A percentile compares a stretch with the other conserved stretches of the same genome.
phyloP scores from a whole-genome alignment of 2,797 vertebrate species.

The Pangasius macronema region DNA sequence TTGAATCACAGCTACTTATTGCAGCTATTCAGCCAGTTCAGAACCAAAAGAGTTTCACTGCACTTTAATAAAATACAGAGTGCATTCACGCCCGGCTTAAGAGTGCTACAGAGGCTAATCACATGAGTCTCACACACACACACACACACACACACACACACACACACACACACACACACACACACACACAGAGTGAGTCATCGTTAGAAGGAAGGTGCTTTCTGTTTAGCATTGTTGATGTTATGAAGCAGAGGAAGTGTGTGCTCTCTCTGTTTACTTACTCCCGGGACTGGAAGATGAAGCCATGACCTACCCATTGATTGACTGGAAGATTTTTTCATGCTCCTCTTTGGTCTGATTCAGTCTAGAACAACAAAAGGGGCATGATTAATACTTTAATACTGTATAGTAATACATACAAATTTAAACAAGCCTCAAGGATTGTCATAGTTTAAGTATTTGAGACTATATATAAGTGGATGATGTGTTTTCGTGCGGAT shows the following conservation, averaged over 20 bases:
- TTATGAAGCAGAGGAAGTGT: neutral
- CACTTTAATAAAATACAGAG: too few relatives aligned
- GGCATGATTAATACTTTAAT: neutral
- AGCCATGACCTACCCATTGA: slow-evolving; percentile 75
- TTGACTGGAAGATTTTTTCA: slow-evolving; percentile 74
- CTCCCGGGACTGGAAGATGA: neutral
- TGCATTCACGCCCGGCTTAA: neutral
- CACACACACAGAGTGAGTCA: neutral
- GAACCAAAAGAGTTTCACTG: too few relatives aligned
- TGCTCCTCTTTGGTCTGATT: slow-evolving; percentile 72
- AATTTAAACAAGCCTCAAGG: neutral
- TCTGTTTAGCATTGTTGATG: neutral
- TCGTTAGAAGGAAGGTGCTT: neutral
- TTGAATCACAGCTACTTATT: too few relatives aligned
- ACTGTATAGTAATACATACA: neutral
- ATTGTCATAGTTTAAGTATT: neutral
- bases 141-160: neutral
- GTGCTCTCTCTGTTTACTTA: neutral
- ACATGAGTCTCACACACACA: neutral
- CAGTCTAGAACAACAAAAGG: slow-evolving; percentile 62
- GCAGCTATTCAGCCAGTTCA: too few relatives aligned
- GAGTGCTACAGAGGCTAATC: neutral
- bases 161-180: neutral
- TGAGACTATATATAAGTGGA: neutral
- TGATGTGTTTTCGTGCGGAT: neutral